phyloP scores from a whole-genome alignment of 2,797 vertebrate species.

The Xerus rutilus region DNA sequence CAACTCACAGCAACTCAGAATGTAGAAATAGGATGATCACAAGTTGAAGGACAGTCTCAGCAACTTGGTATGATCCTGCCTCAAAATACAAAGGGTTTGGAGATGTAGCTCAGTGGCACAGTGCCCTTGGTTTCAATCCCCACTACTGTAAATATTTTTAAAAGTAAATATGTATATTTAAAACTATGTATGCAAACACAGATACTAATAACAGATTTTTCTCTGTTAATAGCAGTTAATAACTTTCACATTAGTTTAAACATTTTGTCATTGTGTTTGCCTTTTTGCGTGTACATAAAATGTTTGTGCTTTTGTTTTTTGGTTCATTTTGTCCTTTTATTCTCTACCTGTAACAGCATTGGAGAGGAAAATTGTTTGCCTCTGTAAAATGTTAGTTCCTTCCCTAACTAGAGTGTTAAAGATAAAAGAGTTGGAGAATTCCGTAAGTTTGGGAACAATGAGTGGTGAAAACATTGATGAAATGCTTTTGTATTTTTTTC shows the following conservation, averaged over 20 bases:
- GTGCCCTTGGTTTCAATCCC: too few relatives aligned
- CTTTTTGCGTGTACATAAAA: conserved; percentile 47
- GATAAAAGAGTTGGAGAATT: conserved; percentile 12
- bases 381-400: conserved; percentile 4
- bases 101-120: too few relatives aligned
- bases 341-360: neutral
- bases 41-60: too few relatives aligned
- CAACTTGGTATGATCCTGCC: too few relatives aligned
- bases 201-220: neutral
- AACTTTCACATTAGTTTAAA: conserved; percentile 33
- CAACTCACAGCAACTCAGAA: too few relatives aligned
- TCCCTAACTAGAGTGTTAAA: conserved; percentile 21
- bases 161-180: too few relatives aligned
- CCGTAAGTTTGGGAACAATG: neutral
- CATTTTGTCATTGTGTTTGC: conserved; percentile 38
- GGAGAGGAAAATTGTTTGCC: conserved; percentile 2
- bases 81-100: too few relatives aligned
- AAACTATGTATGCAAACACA: too few relatives aligned
- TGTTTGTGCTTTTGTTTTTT: neutral
- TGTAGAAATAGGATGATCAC: too few relatives aligned
- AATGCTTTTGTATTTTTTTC: conserved; percentile 4
- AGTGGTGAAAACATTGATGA: neutral
- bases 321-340: conserved; percentile 3
- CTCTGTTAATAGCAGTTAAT: neutral
- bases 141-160: too few relatives aligned